Evolutionary conservation across 2,888 invertebrate genomes (phyloP).

Genomic region (Barypeithes pellucidus): DNA sequence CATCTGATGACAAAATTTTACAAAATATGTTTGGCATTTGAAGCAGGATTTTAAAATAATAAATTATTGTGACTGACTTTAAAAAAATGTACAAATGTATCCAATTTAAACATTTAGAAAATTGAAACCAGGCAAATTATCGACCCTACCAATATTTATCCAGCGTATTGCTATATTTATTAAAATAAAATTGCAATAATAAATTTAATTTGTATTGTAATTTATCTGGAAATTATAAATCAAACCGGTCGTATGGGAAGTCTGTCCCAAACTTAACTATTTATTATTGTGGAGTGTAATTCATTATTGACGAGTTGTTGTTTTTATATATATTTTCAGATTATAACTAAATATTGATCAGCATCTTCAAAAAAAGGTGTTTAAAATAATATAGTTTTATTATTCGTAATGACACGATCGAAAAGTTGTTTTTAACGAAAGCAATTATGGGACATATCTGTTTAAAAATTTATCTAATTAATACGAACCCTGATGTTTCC

Average conservation of each 20-base stretch:
- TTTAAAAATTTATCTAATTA: background rate
- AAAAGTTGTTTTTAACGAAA: slow-evolving; percentile 13
- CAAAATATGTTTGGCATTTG: no score
- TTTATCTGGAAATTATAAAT: slow-evolving; percentile 21
- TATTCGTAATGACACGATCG: background rate
- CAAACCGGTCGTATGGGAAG: slow-evolving; percentile 19
- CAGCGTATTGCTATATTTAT: background rate
- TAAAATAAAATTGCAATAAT: background rate
- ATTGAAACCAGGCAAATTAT: no score
- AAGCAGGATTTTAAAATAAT: no score
- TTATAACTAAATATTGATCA: slow-evolving; percentile 36
- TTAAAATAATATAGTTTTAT: slow-evolving; percentile 23
- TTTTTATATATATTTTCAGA: slow-evolving; percentile 53
- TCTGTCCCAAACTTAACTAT: slow-evolving; percentile 40
- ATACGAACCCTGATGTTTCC: no score
- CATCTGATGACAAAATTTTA: no score
- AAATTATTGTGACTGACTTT: no score
- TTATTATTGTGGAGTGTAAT: slow-evolving; percentile 44
- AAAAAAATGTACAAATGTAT: no score
- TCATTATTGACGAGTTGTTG: slow-evolving; percentile 30
- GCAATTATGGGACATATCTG: slow-evolving; percentile 2
- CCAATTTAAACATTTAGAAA: no score
- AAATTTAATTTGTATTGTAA: no score
- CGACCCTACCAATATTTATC: no score
- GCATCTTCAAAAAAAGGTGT: slow-evolving; percentile 18